Base-by-base conservation (phyloP, 2,888 invertebrate species). In the Dioctria rufipes region DNA sequence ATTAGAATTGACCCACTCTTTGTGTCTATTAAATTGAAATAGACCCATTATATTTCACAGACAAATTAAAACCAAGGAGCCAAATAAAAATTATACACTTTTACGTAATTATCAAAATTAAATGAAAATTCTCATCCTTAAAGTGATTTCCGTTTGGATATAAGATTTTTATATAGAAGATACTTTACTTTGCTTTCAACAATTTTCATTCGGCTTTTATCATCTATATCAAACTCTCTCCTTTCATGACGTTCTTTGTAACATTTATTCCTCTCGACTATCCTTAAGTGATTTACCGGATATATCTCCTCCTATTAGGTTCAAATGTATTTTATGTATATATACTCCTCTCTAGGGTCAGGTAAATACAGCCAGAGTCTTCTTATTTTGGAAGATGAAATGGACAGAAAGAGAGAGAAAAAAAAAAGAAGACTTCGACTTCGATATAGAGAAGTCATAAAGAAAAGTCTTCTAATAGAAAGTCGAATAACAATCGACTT, bases 231-330 rank as follows among this genome's bases (percentile, higher is more conserved):
- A 61, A 61, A 61, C n/a, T 61, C 61, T 11, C 25, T 25, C 25
- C 25, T 61, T 61, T 61, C 61, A 61, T 61, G 43, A 13, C 13
- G 42, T 43, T 13, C 60, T 73, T 69, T 40, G 49, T 51, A 4
- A 9, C 51, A n/a, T 51, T 69, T n/a, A n/a, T 51, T 37, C 51
- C 39, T 61, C 4, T 25, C 25, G 60, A n/a, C 73, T 58, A 42
- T 58, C 60, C 43, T 73, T 73, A 58, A 58, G 60, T 60, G 73
- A 73, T 73, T 73, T 73, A 73, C 60, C 13, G 73, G 25, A 25
- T 60, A 43, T 42, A 60, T 60, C 58, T 43, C 43, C 42, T 39
- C 58, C 73, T 58, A 73, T 73, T 73, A 58, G 13, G 43, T 13
- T 73, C 43, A 25, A 0, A 25, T 25, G 25, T 25, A 25, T 25